Conservation (phyloP, 2,888 invertebrate genomes). For the Eulithis prunata region DNA sequence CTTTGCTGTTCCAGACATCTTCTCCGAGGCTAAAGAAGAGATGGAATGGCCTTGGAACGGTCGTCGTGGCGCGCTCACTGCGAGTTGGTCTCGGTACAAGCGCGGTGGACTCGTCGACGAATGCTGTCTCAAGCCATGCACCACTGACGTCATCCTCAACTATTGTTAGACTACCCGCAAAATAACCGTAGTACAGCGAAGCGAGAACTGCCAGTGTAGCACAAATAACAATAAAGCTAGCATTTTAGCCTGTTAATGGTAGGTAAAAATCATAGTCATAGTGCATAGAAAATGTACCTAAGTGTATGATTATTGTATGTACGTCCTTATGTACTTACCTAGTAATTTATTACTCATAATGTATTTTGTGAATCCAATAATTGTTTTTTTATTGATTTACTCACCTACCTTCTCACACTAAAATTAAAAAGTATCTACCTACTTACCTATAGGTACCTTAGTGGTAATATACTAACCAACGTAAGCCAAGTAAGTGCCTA, state of each 20-base stretch:
- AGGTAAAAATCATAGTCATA: no score
- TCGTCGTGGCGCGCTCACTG: constrained; percentile 48
- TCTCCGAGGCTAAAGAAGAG: constrained; percentile 42
- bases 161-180: constrained; percentile 50
- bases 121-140: constrained; percentile 59
- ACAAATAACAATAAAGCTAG: neutral
- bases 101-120: constrained; percentile 57
- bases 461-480: no score
- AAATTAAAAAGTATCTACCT: neutral
- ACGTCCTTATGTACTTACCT: neutral
- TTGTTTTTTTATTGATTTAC: neutral
- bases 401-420: neutral
- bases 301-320: constrained; percentile 4
- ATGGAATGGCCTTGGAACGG: constrained; percentile 54
- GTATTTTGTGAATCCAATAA: constrained; percentile 4
- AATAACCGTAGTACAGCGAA: neutral
- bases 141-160: constrained; percentile 52
- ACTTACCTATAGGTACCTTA: no score
- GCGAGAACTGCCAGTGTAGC: neutral
- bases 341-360: neutral
- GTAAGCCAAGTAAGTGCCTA: no score
- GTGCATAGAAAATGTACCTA: neutral
- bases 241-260: neutral
- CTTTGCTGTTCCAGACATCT: constrained; percentile 32
- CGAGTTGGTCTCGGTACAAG: constrained; percentile 56